Evolutionary conservation across 2,888 invertebrate genomes (phyloP).

Genomic region (Neoascia interrupta): DNA sequence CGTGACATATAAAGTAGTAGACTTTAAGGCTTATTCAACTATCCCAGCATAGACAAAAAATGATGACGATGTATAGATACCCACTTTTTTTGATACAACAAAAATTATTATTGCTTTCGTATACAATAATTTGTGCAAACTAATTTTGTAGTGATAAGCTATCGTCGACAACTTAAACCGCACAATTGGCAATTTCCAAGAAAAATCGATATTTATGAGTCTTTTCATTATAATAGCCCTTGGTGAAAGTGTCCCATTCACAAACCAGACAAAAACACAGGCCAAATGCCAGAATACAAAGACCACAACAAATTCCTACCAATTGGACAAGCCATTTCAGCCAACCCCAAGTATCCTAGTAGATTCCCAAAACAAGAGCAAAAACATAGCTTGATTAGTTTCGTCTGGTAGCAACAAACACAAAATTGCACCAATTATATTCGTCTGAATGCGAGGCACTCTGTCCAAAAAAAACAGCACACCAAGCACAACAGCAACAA

Average conservation of each 20-base stretch:
- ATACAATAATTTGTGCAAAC: background rate
- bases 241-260: conserved; percentile 34
- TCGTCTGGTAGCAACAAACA: conserved; percentile 64
- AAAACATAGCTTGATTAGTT: conserved; percentile 60
- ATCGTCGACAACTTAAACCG: background rate
- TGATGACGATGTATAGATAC: no score
- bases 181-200: conserved; percentile 23
- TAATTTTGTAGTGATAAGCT: no score
- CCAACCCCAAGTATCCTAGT: conserved; percentile 37
- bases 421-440: conserved; percentile 66
- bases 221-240: conserved; percentile 12
- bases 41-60: no score
- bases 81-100: no score
- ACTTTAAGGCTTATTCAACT: no score
- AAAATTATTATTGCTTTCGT: no score
- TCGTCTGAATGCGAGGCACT: conserved; percentile 62
- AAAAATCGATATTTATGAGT: conserved; percentile 44
- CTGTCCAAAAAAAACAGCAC: conserved; percentile 6
- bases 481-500: conserved; percentile 8
- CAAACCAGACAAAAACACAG: conserved; percentile 15
- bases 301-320: conserved; percentile 32
- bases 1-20: no score
- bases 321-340: conserved; percentile 13
- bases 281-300: conserved; percentile 10
- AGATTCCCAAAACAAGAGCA: conserved; percentile 24